Percentiles rank a stretch among this genome's conserved stretches.
These are phyloP conservation scores for Synergus gifuensis DNA, from an alignment of 2,888 invertebrate species.

Conservation along the genomic window DNA sequence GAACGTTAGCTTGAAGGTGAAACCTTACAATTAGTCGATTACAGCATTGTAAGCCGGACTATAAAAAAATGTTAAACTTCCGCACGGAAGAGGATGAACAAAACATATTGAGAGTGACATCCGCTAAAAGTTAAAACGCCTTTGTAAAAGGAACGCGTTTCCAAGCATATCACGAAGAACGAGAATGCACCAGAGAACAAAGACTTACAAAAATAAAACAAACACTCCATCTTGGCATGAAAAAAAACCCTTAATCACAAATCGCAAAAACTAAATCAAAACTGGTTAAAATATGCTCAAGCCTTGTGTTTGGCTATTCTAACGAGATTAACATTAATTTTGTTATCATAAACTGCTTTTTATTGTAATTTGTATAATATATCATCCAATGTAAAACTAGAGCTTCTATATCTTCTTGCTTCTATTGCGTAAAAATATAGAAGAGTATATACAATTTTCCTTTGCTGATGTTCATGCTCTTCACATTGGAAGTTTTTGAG, in stretches of 20 bases:
- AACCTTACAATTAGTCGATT: conserved; percentile 34
- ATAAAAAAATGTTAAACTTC: conserved; percentile 22
- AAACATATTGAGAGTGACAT: conserved; percentile 8
- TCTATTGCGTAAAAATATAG: conserved; percentile 26
- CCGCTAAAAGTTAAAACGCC: conserved; percentile 11
- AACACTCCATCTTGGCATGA: background rate
- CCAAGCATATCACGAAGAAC: conserved; percentile 14
- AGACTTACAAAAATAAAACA: background rate
- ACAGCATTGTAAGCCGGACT: conserved; percentile 40
- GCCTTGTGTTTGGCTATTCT: background rate
- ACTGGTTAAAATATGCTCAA: background rate
- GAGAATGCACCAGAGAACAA: conserved; percentile 10
- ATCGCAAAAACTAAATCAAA: background rate
- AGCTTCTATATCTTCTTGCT: conserved; percentile 33
- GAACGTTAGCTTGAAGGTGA: conserved; percentile 16
- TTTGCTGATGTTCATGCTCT: conserved; percentile 35
- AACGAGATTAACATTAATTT: background rate
- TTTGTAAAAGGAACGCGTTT: conserved; percentile 25
- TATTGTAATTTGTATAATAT: background rate
- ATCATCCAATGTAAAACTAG: conserved; percentile 29
- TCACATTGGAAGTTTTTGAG: conserved; percentile 32
- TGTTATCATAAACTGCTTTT: background rate
- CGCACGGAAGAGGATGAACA: conserved; percentile 38
- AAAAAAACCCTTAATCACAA: conserved; percentile 8
- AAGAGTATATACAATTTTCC: conserved; percentile 29